Percentiles rank a stretch among this genome's conserved stretches.
Conservation (phyloP, 2,888 invertebrate species). For the Macrosiphum euphorbiae region DNA sequence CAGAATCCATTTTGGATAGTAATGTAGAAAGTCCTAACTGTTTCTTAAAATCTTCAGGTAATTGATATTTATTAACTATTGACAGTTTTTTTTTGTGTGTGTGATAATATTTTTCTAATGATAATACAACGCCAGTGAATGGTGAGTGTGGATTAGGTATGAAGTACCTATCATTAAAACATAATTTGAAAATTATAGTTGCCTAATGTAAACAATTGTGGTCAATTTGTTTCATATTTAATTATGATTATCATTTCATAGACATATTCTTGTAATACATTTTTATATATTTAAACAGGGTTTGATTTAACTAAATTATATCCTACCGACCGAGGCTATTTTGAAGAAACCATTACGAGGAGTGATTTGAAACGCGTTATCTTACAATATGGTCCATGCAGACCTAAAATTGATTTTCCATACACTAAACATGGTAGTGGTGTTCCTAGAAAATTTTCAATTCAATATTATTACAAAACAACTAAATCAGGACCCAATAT, state of each 20-base stretch:
- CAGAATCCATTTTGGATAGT: too few species aligned
- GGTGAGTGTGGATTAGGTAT: too few species aligned
- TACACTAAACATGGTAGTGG: not conserved
- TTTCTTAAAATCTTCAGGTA: too few species aligned
- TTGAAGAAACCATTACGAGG: not conserved
- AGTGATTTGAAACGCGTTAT: not conserved
- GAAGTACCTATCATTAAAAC: too few species aligned
- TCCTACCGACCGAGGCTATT: slow-evolving; percentile 4
- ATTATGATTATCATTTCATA: not conserved
- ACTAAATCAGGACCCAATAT: not conserved
- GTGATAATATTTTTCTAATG: too few species aligned
- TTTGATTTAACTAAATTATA: slow-evolving; percentile 28
- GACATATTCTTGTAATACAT: not conserved
- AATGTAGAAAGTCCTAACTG: too few species aligned
- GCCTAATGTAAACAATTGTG: too few species aligned
- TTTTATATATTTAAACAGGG: not conserved
- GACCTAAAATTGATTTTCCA: slow-evolving; percentile 1
- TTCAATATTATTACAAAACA: not conserved
- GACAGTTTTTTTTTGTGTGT: too few species aligned
- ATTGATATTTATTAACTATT: too few species aligned
- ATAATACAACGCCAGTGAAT: too few species aligned
- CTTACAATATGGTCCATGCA: slow-evolving; percentile 9
- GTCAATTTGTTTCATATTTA: not conserved
- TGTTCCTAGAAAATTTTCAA: not conserved
- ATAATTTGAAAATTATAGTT: too few species aligned